Base-by-base conservation (phyloP, 2,888 invertebrate species). In the Mechanitis mazaeus region DNA sequence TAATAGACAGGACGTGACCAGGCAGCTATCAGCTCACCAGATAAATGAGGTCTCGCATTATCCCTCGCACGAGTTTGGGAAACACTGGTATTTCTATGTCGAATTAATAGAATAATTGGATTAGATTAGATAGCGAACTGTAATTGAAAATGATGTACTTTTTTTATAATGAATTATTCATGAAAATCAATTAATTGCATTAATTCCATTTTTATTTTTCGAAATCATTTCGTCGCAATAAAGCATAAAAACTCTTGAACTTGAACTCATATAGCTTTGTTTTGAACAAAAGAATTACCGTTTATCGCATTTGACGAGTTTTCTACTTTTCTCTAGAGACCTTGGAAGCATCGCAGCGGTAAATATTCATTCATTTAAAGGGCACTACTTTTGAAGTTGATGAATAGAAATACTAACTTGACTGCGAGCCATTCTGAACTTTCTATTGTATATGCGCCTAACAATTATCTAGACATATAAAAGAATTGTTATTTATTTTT, bases 1-100 rank as follows among this genome's bases (percentile, higher is more conserved):
- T 76, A 75, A 78, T 75, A 72, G 77, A 67, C 66, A 63, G 68
- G 70, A 77, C 78, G 77, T 79, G 78, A 75, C 75, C 64, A 62
- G 69, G 66, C 67, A 68, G 70, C 68, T 66, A 59, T 54, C 56
- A 59, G 56, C 56, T 11, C 56, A 60, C 58, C 61, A 60, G 63
- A 63, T 55, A 63, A 64, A 59, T 61, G 64, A 57, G 63, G 59
- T 42, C 55, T 59, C 58, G 12, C 58, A 61, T 61, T 65, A 65
- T 63, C 61, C 64, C 54, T 47, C 33, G 56, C 56, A 54, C 63
- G 55, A 63, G 42, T 42, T 42, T 42, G 42, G 9, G 42, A 42
- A 42, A 6, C 35, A 3, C 42, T 42, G 42, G 42, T 3, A 42
- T 42, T 42, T 42, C 42, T 38, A 38, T 38, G 11, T 9, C 9